These are phyloP conservation scores for Perca fluviatilis DNA, from an alignment of 2,113 vertebrate species.

Conservation along the genomic window DNA sequence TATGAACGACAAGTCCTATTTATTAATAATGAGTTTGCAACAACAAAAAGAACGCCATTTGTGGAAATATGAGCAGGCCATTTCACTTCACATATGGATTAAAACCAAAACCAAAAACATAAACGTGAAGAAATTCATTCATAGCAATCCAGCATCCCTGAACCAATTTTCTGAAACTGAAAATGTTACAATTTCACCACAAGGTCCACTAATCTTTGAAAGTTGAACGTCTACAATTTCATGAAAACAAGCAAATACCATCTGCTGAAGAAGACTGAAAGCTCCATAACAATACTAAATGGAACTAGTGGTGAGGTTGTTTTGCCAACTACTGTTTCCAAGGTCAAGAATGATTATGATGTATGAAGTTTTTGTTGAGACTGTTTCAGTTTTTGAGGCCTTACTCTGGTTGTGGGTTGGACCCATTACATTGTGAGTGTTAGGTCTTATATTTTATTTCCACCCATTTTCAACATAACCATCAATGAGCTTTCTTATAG, in stretches of 20 bases:
- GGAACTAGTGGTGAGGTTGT: neutral
- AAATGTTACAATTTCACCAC: neutral
- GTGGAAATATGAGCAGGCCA: neutral
- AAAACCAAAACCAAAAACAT: neutral
- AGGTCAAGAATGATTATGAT: neutral
- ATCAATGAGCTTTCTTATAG: neutral
- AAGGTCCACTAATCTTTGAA: neutral
- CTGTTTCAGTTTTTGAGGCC: neutral
- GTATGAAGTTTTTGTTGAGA: neutral
- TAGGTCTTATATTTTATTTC: too few relatives aligned
- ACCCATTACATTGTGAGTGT: neutral
- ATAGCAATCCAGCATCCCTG: neutral
- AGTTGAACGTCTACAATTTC: neutral
- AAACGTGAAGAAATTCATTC: neutral
- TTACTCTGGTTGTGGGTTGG: neutral
- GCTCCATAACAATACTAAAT: neutral
- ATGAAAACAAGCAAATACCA: neutral
- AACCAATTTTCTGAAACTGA: too few relatives aligned
- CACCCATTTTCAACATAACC: neutral
- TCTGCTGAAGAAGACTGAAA: neutral
- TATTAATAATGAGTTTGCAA: constrained; percentile 18
- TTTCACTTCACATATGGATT: neutral
- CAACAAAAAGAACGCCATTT: neutral
- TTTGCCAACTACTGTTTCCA: neutral
- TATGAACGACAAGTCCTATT: constrained; percentile 4